Conservation (phyloP, 2,113 vertebrate genomes). For the Pseudonaja textilis region DNA sequence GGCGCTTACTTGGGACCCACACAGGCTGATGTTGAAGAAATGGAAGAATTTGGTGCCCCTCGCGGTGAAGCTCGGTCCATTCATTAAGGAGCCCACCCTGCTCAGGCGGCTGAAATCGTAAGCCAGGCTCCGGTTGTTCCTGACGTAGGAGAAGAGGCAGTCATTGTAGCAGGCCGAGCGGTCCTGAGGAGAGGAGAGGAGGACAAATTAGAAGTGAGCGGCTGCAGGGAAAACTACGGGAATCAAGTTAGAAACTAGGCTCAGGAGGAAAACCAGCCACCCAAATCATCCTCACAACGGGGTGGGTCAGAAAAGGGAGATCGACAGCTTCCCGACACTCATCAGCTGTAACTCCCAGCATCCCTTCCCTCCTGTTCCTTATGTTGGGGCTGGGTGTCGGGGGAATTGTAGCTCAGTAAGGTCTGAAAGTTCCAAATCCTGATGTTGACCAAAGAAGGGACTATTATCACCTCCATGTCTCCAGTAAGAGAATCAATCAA, state of each 20-base stretch:
- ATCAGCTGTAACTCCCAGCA: neutral
- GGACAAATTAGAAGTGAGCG: conserved; percentile 28
- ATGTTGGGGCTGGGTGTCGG: neutral
- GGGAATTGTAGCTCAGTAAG: neutral
- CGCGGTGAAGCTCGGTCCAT: conserved; percentile 93
- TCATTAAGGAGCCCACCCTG: conserved; percentile 82
- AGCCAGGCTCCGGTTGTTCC: conserved; percentile 80
- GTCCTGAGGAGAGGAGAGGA: conserved; percentile 73
- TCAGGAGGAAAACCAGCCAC: no score
- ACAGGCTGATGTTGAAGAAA: conserved; percentile 94
- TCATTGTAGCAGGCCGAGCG: conserved; percentile 91
- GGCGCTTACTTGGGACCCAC: conserved; percentile 85
- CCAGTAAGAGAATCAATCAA: neutral
- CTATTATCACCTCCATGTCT: neutral
- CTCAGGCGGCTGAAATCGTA: conserved; percentile 87
- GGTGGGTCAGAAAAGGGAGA: neutral
- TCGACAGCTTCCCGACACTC: neutral
- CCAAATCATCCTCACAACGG: neutral
- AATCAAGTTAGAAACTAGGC: neutral
- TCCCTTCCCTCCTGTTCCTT: neutral
- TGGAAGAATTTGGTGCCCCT: conserved; percentile 97
- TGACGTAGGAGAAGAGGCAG: conserved; percentile 79
- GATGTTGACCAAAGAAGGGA: neutral
- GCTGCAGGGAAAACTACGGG: conserved; percentile 13
- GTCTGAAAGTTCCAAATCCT: neutral